phyloP scores from a whole-genome alignment of 1,140 invertebrate species.

The Thereuonema tuberculata region DNA sequence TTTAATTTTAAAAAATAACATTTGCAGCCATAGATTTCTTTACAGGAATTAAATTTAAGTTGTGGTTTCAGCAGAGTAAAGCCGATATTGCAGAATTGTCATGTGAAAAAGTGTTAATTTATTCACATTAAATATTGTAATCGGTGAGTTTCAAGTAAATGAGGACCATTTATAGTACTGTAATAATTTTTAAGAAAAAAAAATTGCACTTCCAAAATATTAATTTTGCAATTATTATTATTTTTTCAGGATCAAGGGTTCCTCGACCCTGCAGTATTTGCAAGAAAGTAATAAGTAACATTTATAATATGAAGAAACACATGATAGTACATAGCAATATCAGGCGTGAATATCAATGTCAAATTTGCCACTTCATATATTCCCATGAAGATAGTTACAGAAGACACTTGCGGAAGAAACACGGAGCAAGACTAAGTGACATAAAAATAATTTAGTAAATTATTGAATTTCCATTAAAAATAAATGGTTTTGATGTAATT shows the following conservation, averaged over 20 bases:
- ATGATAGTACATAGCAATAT: conserved; percentile 5
- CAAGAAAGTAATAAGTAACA: conserved; percentile 5
- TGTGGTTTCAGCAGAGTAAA: too few species aligned
- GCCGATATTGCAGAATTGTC: too few species aligned
- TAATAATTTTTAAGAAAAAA: background rate
- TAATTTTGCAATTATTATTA: too few species aligned
- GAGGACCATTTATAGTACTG: background rate
- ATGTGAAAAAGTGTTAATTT: too few species aligned
- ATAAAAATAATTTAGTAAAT: too few species aligned
- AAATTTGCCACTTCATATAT: background rate
- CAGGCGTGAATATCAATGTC: background rate
- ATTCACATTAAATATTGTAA: background rate
- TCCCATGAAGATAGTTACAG: conserved; percentile 8
- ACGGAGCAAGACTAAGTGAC: conserved; percentile 1
- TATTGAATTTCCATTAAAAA: too few species aligned
- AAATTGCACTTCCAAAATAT: too few species aligned
- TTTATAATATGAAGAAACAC: conserved; percentile 9
- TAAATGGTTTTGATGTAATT: too few species aligned
- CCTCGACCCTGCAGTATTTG: conserved; percentile 3
- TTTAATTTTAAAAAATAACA: too few species aligned
- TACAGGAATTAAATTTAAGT: too few species aligned
- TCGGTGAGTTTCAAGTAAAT: background rate
- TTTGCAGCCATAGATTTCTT: too few species aligned
- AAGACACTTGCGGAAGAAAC: conserved; percentile 3
- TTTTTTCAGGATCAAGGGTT: background rate